Evolutionary conservation across 2,888 invertebrate species (phyloP), one percentile per base, ranked within the genome.

Genomic region (Gymnoscelis rufifasciata): DNA sequence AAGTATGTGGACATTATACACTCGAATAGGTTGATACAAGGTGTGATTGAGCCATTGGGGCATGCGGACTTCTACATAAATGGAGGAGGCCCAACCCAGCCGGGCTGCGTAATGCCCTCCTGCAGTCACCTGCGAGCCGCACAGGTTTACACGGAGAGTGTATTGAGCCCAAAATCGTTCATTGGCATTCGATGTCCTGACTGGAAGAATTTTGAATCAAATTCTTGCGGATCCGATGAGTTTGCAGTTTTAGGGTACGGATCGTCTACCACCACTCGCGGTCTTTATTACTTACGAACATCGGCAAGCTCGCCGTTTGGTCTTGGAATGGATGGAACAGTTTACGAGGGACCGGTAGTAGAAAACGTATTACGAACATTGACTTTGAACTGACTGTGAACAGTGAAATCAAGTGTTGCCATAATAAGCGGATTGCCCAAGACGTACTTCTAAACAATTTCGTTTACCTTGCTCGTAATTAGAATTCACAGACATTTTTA

Each of bases 1-100:
- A 54, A 52, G 7, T 89, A 83, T 86, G 61, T 90, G 68, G 74
- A 89, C 54, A 77, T 89, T 7, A 57, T 89, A 37, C 89, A 89
- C 59, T 82, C 88, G 4, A 89, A 89, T 58, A 68, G 78, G 60
- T 66, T 88, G 51, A 59, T 89, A 13, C 88, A 88, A 71, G 89
- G 89, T 33, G 76, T 86, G 6, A 75, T 84, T 1, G 88, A 88
- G 56, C 81, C 91, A 6, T 77, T 93, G 51, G 94, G 93, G 0
- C 93, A 93, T 72, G 92, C 90, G 1, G 94, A 94, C 71, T 94
- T 93, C 71, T 94, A 92, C 80, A 92, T 93, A 3, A 94, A 94
- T 60, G 90, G 91, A 12, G 94, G 94, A 10, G 90, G 91, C 1
- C 90, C 93, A 0, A 82, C 90, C 48, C 93, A 94, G 65, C 93